phyloP scores from a whole-genome alignment of 2,797 vertebrate genomes.

The Dicrostonyx torquatus region DNA sequence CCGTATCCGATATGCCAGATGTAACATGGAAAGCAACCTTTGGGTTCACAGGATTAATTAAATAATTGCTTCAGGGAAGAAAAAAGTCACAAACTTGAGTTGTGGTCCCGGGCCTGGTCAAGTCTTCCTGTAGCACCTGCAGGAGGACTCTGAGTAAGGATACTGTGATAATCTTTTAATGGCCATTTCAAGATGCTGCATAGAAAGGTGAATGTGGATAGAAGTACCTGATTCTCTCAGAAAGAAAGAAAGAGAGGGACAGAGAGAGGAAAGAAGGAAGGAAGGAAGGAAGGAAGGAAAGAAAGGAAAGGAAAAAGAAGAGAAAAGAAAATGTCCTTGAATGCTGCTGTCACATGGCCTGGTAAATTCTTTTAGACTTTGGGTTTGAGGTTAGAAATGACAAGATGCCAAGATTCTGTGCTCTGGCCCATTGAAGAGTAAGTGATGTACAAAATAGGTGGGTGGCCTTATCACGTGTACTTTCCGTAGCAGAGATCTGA shows the following conservation, averaged over 20 bases:
- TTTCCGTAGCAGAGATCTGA: conserved; percentile 5
- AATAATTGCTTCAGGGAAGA: not conserved
- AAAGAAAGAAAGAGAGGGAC: not conserved
- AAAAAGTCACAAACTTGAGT: not conserved
- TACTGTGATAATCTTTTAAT: not conserved
- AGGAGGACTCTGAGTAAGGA: not conserved
- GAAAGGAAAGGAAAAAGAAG: conserved; percentile 9
- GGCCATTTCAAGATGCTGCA: not conserved
- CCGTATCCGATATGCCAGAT: not conserved
- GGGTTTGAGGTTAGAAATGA: not conserved
- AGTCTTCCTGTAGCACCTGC: not conserved
- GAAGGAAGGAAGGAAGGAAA: not conserved
- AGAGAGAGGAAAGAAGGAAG: no score
- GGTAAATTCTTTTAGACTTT: conserved; percentile 33
- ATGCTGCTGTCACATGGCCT: not conserved
- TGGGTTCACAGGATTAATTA: not conserved
- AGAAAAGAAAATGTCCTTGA: conserved; percentile 10
- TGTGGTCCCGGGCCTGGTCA: not conserved
- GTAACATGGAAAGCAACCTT: not conserved
- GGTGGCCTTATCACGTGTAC: not conserved
- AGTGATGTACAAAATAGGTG: conserved; percentile 34
- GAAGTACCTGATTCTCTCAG: not conserved
- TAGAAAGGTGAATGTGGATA: not conserved
- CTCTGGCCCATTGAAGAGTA: conserved; percentile 53
- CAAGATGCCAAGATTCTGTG: conserved; percentile 4